These are phyloP conservation scores for Goniozus legneri DNA, from an alignment of 1,140 invertebrate genomes.

Conservation along the genomic window DNA sequence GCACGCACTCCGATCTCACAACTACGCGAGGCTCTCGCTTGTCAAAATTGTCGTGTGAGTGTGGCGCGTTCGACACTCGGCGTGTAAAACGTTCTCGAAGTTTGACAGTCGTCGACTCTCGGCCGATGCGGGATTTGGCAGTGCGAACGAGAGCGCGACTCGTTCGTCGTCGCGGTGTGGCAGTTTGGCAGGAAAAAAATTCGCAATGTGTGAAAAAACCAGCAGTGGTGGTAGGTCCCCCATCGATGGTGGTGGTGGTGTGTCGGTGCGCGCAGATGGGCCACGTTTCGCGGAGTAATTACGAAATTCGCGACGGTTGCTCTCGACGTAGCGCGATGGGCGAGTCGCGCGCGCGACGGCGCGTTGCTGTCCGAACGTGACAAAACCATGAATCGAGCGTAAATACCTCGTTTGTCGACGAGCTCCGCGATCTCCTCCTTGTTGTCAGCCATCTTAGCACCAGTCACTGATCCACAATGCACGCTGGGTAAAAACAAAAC, in stretches of 20 bases:
- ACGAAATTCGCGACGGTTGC: slow-evolving; percentile 11
- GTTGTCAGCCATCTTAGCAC: slow-evolving; percentile 63
- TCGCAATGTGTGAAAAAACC: too few relatives aligned
- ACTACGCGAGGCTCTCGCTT: too few relatives aligned
- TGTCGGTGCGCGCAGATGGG: slow-evolving; percentile 32
- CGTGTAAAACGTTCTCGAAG: too few relatives aligned
- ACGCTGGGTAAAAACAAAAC: slow-evolving; percentile 52
- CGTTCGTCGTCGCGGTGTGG: too few relatives aligned
- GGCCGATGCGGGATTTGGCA: too few relatives aligned
- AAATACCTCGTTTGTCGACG: slow-evolving; percentile 58
- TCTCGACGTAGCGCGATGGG: slow-evolving; percentile 5
- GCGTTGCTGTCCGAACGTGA: too few relatives aligned
- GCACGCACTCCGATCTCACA: too few relatives aligned
- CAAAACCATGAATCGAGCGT: slow-evolving; percentile 12
- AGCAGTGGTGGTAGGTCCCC: not conserved
- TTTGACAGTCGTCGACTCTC: too few relatives aligned
- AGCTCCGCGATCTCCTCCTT: slow-evolving; percentile 58
- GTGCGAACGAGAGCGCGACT: too few relatives aligned
- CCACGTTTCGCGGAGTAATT: slow-evolving; percentile 26
- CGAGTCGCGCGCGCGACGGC: not conserved
- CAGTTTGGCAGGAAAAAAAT: too few relatives aligned
- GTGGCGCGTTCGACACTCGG: too few relatives aligned
- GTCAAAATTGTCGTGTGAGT: too few relatives aligned
- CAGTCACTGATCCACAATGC: slow-evolving; percentile 53
- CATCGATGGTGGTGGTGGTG: not conserved